Evolutionary conservation across 1,140 invertebrate species (phyloP).

Genomic region (Parapsyche elsis): DNA sequence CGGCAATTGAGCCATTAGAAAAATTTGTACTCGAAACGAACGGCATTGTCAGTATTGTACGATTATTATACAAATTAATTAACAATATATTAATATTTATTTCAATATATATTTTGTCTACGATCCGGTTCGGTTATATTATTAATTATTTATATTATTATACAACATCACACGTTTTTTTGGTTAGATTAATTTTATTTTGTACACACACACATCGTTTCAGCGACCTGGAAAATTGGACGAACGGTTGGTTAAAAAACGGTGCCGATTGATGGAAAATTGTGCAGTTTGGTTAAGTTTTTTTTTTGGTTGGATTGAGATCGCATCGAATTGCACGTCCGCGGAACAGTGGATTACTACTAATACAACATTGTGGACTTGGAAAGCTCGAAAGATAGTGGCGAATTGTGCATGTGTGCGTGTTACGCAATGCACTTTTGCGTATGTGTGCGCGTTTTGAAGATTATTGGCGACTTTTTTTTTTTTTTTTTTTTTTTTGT

Average conservation of each 20-base stretch:
- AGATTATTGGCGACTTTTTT: neutral
- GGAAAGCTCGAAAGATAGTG: slow-evolving; percentile 20
- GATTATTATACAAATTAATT: neutral
- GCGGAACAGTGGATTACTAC: too few relatives aligned
- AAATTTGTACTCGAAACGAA: slow-evolving; percentile 26
- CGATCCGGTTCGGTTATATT: too few relatives aligned
- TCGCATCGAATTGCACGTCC: too few relatives aligned
- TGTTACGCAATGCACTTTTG: neutral
- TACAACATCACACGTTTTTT: slow-evolving; percentile 2
- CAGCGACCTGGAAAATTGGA: neutral
- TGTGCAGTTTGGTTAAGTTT: too few relatives aligned
- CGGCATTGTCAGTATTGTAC: slow-evolving; percentile 2
- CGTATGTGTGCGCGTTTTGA: neutral
- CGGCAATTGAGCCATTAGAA: slow-evolving; percentile 15
- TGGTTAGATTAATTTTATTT: neutral
- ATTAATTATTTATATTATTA: neutral
- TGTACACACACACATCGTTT: neutral
- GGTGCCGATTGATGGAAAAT: too few relatives aligned
- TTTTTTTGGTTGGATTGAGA: too few relatives aligned
- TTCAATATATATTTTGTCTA: neutral
- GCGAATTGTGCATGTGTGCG: neutral
- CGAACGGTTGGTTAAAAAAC: too few relatives aligned
- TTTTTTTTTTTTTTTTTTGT: slow-evolving; percentile 4
- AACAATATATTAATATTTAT: slow-evolving; percentile 2
- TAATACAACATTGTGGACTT: neutral